Base-by-base conservation (phyloP, 2,888 invertebrate genomes). In the Cryptocephalus moraei region DNA sequence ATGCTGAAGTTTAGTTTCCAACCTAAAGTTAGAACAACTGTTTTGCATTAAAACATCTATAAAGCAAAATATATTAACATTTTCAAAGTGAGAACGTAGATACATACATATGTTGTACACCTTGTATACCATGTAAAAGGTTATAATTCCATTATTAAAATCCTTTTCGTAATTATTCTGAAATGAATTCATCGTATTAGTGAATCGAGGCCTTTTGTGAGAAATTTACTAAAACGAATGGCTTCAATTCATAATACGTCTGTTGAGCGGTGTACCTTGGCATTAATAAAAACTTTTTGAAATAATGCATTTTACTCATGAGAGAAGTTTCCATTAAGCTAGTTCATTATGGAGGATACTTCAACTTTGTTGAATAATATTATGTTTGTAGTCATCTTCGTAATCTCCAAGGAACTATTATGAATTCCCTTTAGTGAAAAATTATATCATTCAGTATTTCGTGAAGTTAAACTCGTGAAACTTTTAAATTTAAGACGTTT, bases 331-430 rank as follows among this genome's bases (percentile, higher is more conserved):
- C 44, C 49, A 50, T 48, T 48, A 47, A 49, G 52, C 49, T 43
- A 50, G 50, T 53, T 55, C 49, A 55, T 55, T 55, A 55, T 53
- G 53, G 50, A 48, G 50, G 48, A 51, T 53, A 53, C 52, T 53
- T 52, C 41, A 51, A 56, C 49, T 56, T 54, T 56, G 52, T 51
- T 51, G 54, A 52, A 54, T 52, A 52, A 55, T 55, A 53, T 53
- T 49, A 55, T 53, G 51, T 49, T 56, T 50, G 52, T 48, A 56
- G 52, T 52, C 52, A 50, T 46, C 47, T 49, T 47, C 45, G 41
- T 49, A 52, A 43, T 53, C 55, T 49, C 50, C 39, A 44, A 51
- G 50, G 54, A 49, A 49, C 52, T 56, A 56, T 53, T 54, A 51
- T 36, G 36, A 36, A 36, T 36, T 22, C 11, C 22, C 43, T 43